Evolutionary conservation across 2,797 vertebrate species (phyloP), one percentile per base, ranked within the genome.

Genomic region (Prunella strophiata): DNA sequence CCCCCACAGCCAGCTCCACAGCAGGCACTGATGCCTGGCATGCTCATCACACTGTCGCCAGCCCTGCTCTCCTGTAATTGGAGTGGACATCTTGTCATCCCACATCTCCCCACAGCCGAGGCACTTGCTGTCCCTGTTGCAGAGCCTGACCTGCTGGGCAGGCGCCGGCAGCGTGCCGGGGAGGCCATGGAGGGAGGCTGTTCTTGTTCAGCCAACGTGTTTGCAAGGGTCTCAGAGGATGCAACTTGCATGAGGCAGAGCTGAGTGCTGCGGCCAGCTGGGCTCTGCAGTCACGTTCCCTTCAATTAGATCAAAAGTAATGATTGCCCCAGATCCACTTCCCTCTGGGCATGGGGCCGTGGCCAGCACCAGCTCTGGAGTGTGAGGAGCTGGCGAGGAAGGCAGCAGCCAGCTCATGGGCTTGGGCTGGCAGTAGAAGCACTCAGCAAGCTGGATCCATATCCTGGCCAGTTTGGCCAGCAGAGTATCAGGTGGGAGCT

Each of bases 241-340:
- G 59, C 1, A 32, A 78, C 67, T 32, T 45, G 80, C 3, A 38
- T 2, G 30, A 96, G 52, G 71, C 72, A 87, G 89, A 89, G 68
- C 36, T 2, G 8, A 95, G 73, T 4, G 10, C 88, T 91, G 78
- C 1, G 13, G 93, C 93, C 96, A 96, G 90, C 91, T 94, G 94
- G 83, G 91, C 63, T 96, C 85, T 0, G 2, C 87, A 91, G 92
- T 95, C 93, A 85, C 61, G 59, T 92, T 96, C 94, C 76, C 75
- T 97, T 95, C 93, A 94, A 93, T 95, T 94, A 96, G 85, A 96
- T 95, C 92, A 96, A 97, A 95, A 96, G 94, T 93, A 97, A 96
- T 79, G 91, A 94, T 95, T 7, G 80, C 73, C 91, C 85, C 70
- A 88, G 73, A 91, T 87, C 84, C 47, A 34, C 51, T 74, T 90